Evolutionary conservation across 2,888 invertebrate species (phyloP).

Genomic region (Lydus trimaculatus): DNA sequence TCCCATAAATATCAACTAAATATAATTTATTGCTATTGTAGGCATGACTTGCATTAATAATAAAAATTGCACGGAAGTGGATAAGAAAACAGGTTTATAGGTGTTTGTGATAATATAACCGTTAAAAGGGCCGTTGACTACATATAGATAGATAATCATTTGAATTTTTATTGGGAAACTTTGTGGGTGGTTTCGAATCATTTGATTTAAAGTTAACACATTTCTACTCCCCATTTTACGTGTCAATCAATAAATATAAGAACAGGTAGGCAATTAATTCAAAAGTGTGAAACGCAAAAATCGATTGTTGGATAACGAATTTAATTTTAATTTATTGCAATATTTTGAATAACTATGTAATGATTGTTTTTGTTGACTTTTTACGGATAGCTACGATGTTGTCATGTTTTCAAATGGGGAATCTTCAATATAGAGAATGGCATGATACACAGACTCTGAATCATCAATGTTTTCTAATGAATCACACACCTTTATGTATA

Average conservation of each 20-base stretch:
- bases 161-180: background rate
- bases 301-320: background rate
- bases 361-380: background rate
- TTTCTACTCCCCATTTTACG: background rate
- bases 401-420: background rate
- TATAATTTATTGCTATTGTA: constrained; percentile 42
- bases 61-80: constrained; percentile 38
- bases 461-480: constrained; percentile 13
- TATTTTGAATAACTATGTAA: background rate
- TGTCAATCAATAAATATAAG: background rate
- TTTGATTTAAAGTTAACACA: too few species aligned
- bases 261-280: background rate
- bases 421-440: constrained; percentile 12
- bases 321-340: background rate
- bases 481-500: constrained; percentile 17
- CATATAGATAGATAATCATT: background rate
- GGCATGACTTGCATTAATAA: constrained; percentile 42
- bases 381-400: background rate
- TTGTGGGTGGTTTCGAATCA: background rate
- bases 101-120: constrained; percentile 26
- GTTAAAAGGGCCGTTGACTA: constrained; percentile 10
- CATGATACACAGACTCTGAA: constrained; percentile 21
- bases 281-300: background rate
- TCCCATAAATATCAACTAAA: constrained; percentile 35
- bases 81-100: constrained; percentile 46